Percentiles rank a stretch among this genome's conserved stretches.
These are phyloP conservation scores for Quiscalus mexicanus DNA, from an alignment of 2,113 vertebrate genomes.

Conservation along the genomic window DNA sequence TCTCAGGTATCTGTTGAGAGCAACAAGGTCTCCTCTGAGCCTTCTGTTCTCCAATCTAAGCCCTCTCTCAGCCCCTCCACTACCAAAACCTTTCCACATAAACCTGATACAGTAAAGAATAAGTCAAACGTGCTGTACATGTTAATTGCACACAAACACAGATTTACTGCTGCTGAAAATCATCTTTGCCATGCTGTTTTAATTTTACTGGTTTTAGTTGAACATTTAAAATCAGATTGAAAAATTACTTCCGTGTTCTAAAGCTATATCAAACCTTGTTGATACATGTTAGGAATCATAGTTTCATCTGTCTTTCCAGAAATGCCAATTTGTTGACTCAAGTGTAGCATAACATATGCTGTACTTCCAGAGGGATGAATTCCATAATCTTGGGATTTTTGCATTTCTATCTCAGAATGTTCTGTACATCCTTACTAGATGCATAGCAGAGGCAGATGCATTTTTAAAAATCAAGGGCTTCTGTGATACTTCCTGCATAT, in stretches of 20 bases:
- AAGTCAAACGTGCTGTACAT: neutral
- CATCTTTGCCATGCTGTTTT: neutral
- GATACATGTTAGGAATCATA: neutral
- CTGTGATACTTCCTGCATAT: neutral
- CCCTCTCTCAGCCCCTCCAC: neutral
- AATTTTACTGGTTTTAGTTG: neutral
- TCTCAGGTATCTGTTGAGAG: neutral
- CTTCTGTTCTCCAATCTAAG: neutral
- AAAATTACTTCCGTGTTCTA: neutral
- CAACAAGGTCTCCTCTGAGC: neutral
- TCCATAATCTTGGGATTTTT: neutral
- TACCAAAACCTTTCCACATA: neutral
- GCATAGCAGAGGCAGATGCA: neutral
- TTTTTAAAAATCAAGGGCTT: neutral
- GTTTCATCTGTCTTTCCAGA: conserved; percentile 1
- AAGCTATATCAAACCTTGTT: neutral
- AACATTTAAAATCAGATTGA: neutral
- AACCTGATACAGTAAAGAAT: neutral
- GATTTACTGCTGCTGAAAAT: neutral
- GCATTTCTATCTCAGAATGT: neutral
- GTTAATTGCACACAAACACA: neutral
- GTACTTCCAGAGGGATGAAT: neutral
- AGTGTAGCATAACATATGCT: conserved; percentile 24
- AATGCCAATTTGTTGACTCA: conserved; percentile 37
- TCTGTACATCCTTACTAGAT: neutral